Evolutionary conservation across 1,140 invertebrate species (phyloP), one percentile per base, ranked within the genome.

Genomic region (Drosophila elegans): DNA sequence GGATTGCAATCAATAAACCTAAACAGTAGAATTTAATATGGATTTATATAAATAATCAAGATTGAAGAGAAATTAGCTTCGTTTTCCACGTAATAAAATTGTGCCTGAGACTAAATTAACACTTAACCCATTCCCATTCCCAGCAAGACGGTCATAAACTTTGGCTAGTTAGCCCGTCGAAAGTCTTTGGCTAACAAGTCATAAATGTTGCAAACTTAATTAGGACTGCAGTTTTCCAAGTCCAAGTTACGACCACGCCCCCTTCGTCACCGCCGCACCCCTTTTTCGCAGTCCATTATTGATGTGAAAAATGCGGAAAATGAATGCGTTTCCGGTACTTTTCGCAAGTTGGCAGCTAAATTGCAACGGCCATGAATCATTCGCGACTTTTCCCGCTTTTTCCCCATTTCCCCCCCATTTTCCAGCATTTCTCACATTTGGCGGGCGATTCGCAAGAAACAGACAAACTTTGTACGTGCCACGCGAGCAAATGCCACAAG

Each of bases 281-380:
- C 21, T 36, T 54, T 6, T 36, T 54, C 10, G 54, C 83, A 88
- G 76, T 88, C 86, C 78, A 88, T 88, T 88, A 88, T 88, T 88
- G 83, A 88, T 88, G 83, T 88, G 83, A 88, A 88, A 80, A 88
- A 89, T 88, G 83, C 83, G 83, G 83, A 88, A 88, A 88, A 88
- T 88, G 79, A 88, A 88, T 88, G 83, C 84, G 84, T 88, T 89
- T 88, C 83, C 83, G 83, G 83, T 89, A 89, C 84, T 88, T 88
- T 88, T 88, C 67, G 84, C 83, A 80, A 88, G 79, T 89, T 88
- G 84, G 84, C 83, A 89, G 83, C 83, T 88, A 88, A 88, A 88
- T 88, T 88, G 83, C 84, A 89, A 51, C 67, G 66, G 59, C 80
- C 79, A 88, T 83, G 83, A 88, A 88, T 88, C 84, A 88, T 88